phyloP scores from a whole-genome alignment of 2,113 vertebrate genomes.

The Cygnus buccinator region DNA sequence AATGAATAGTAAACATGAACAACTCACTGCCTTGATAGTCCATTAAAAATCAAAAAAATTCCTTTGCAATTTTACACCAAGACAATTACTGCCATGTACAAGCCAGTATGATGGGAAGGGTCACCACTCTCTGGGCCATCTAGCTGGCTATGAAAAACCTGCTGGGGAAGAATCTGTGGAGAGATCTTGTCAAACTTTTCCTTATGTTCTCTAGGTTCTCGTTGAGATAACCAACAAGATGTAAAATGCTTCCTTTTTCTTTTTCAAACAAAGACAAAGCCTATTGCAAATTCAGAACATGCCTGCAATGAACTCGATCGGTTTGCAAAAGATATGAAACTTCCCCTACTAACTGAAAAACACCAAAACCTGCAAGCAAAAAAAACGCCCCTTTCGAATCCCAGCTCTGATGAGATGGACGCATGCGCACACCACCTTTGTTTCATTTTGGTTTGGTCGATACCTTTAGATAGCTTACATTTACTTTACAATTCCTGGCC shows the following conservation, averaged over 20 bases:
- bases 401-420: background rate
- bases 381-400: background rate
- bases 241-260: background rate
- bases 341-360: background rate
- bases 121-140: rapidly evolving
- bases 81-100: background rate
- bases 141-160: background rate
- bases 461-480: background rate
- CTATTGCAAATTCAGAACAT: background rate
- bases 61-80: background rate
- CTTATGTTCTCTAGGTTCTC: background rate
- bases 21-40: background rate
- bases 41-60: background rate
- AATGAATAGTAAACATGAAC: background rate
- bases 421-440: rapidly evolving
- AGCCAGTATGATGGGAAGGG: background rate
- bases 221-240: background rate
- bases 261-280: background rate
- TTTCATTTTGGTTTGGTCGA: background rate
- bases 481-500: background rate
- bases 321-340: background rate
- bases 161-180: background rate
- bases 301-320: background rate
- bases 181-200: background rate
- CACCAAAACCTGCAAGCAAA: background rate